These are phyloP conservation scores for Zophobas morio DNA, from an alignment of 1,140 invertebrate species.

Conservation along the genomic window DNA sequence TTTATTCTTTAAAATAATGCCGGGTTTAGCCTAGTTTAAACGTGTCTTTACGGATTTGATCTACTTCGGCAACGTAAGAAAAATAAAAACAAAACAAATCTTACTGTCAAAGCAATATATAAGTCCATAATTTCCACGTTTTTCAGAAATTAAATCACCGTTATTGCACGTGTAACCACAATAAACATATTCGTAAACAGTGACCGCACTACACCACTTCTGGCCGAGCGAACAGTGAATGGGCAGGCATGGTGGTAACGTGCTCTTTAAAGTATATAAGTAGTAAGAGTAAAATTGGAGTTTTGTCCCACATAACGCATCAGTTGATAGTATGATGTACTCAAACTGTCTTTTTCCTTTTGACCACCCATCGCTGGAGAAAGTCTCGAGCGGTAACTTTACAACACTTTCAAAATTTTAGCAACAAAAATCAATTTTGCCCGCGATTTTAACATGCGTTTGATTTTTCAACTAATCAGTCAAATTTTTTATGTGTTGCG, in stretches of 20 bases:
- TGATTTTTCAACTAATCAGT: constrained; percentile 6
- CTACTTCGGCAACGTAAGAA: no score
- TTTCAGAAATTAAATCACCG: neutral
- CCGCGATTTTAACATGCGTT: neutral
- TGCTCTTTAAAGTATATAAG: constrained; percentile 45
- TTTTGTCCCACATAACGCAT: constrained; percentile 48
- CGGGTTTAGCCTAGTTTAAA: no score
- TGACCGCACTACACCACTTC: constrained; percentile 33
- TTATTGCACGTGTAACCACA: constrained; percentile 4
- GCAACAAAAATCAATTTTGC: constrained; percentile 35
- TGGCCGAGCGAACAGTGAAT: constrained; percentile 25
- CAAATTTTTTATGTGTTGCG: neutral
- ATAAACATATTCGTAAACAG: neutral
- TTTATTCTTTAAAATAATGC: no score
- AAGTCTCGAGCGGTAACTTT: constrained; percentile 20
- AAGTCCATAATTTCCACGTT: constrained; percentile 8
- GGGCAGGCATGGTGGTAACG: constrained; percentile 23
- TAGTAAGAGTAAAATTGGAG: constrained; percentile 47
- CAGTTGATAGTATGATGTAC: constrained; percentile 45
- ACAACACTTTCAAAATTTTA: constrained; percentile 44
- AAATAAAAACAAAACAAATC: neutral
- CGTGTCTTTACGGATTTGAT: no score
- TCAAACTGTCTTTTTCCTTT: constrained; percentile 44
- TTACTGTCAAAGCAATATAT: neutral
- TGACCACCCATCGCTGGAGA: constrained; percentile 45